Evolutionary conservation across 2,113 vertebrate genomes (phyloP), one percentile per base, ranked within the genome.

Genomic region (Leucosticte australis): DNA sequence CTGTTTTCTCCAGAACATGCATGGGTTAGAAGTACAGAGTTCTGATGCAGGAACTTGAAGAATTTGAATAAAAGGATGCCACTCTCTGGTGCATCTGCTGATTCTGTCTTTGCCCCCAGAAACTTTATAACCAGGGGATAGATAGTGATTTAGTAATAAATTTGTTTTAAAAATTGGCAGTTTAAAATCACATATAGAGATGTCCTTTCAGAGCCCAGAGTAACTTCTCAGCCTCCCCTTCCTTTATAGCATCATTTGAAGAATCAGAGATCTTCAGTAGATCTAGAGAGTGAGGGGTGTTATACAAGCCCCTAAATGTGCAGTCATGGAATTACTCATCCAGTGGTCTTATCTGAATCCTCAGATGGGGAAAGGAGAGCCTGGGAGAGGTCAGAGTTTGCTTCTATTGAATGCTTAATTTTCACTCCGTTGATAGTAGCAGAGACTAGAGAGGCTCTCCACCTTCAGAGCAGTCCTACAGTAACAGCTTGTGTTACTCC

Each of bases 221-320:
- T 62, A 26, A 67, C 15, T 78, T 81, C 35, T 59, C 18, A 79
- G 17, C 5, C 5, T 71, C 10, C 10, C 5, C 7, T 52, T 64
- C 26, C 20, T 67, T 88, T 77, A 6, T 12, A 50, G 27, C 7
- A 69, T 7, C 16, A 11, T 83, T 89, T 59, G 42, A 87, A 74
- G 19, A 10, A 28, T 33, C 56, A 74, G 20, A n/a, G 7, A 42
- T 26, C 12, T 67, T 67, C 52, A 22, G 8, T 13, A 78, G 31
- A 50, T 37, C 4, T 1, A 2, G 18, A 33, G 42, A 80, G 23
- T 1, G 2, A 44, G 6, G 19, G 4, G 9, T 64, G 11, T 2
- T 24, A 42, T 22, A 30, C 2, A 1, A 74, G 4, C 1, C 4
- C 23, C 33, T 12, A 65, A 22, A 30, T 62, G 8, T 31, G 21